Evolutionary conservation across 2,797 vertebrate species (phyloP).

Genomic region (Pangasius macronema): DNA sequence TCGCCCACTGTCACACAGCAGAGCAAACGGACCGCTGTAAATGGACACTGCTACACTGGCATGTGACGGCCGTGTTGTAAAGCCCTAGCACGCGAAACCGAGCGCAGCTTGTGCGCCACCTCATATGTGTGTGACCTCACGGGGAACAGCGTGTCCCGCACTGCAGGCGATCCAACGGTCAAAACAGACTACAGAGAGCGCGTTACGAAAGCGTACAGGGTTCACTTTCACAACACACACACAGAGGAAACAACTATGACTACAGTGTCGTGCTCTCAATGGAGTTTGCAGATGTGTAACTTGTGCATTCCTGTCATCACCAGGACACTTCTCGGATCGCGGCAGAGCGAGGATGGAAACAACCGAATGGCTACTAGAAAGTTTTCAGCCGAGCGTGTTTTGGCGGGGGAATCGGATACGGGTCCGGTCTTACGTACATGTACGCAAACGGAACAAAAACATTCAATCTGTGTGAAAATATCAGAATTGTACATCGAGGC

Average conservation of each 20-base stretch:
- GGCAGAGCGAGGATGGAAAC: neutral
- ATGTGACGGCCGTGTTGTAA: neutral
- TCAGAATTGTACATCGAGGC: neutral
- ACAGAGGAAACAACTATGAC: no score
- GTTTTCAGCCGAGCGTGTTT: neutral
- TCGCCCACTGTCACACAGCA: neutral
- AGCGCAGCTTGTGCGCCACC: no score
- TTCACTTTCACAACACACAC: neutral
- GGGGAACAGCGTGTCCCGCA: conserved; percentile 29
- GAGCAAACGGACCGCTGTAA: neutral
- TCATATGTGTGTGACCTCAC: neutral
- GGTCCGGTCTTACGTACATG: no score
- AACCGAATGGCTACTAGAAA: neutral
- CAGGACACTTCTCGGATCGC: neutral
- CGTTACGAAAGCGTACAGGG: neutral
- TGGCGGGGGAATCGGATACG: neutral
- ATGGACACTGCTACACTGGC: neutral
- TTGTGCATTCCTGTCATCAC: neutral
- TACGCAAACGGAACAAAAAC: neutral
- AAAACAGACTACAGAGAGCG: conserved; percentile 11
- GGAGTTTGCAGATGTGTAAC: neutral
- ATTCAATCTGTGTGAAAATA: neutral
- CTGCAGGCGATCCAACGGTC: neutral
- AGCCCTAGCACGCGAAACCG: no score
- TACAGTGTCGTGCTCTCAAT: no score